Evolutionary conservation across 2,113 vertebrate species (phyloP), one percentile per base, ranked within the genome.

Genomic region (Pachypanchax playfairii): DNA sequence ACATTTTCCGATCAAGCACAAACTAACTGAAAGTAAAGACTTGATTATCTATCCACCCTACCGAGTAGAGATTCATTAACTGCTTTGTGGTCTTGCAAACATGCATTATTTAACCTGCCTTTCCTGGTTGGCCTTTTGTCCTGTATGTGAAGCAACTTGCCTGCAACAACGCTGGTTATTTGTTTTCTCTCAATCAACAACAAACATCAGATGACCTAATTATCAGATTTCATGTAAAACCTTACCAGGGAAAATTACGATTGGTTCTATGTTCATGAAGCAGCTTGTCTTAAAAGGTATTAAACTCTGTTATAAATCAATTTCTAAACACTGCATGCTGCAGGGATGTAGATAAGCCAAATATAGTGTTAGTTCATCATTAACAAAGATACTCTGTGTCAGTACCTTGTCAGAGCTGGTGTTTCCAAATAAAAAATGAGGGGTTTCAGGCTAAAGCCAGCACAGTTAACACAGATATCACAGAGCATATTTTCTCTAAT

Each of bases 381-480:
- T n/a, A n/a, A n/a, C n/a, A n/a, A n/a, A n/a, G n/a, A n/a, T n/a
- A n/a, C n/a, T n/a, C n/a, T n/a, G n/a, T n/a, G n/a, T n/a, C n/a
- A n/a, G n/a, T n/a, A n/a, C n/a, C n/a, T n/a, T n/a, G n/a, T n/a
- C n/a, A n/a, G n/a, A n/a, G n/a, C n/a, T n/a, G n/a, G n/a, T n/a
- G n/a, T n/a, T n/a, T n/a, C n/a, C n/a, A n/a, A n/a, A n/a, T n/a
- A n/a, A n/a, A n/a, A n/a, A n/a, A n/a, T n/a, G n/a, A n/a, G n/a
- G 4, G 28, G 4, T 10, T 29, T 59, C 46, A 47, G 64, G 49
- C 69, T 64, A 51, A 53, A 42, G 31, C 61, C 50, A 55, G 63
- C 43, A 58, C 35, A 58, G 15, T n/a, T n/a, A n/a, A n/a, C n/a
- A n/a, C n/a, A n/a, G n/a, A n/a, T n/a, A n/a, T n/a, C n/a, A n/a